Base-by-base conservation (phyloP, 2,113 vertebrate genomes). In the Etheostoma cragini region DNA sequence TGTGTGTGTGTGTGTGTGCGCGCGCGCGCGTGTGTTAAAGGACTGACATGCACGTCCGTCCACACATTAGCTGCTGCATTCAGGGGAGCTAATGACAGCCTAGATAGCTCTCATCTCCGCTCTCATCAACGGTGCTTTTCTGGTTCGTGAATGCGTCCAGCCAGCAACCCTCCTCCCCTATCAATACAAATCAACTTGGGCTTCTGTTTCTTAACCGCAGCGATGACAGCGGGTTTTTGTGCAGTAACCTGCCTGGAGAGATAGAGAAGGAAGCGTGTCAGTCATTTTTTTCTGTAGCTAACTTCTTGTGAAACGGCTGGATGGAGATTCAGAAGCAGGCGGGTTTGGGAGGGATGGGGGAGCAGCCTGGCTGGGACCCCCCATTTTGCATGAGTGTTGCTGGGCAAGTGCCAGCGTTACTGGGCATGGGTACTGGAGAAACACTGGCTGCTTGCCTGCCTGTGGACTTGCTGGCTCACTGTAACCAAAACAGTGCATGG, bases 351-450 rank as follows among this genome's bases (percentile, higher is more conserved):
- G 12, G 6, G 21, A 5, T 22, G 74, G 47, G 50, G 53, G 46
- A 24, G 69, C 68, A 53, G 69, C 22, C 35, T 35, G 56, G 57
- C 35, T 35, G 56, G 57, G 80, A 78, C 88, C 90, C 89, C 88
- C 85, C 75, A 81, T 83, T 87, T 77, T 87, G 84, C 63, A 30
- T 65, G 75, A 82, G 91, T 88, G 88, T 88, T 88, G 73, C 85
- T 93, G 92, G 89, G 82, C 78, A 75, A 47, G 68, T 35, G 88
- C 91, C 91, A 89, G 86, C 62, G 53, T 87, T 66, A 78, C 87
- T 81, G 84, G 87, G 83, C 78, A 86, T 69, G 62, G 50, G 72
- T 54, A 66, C 49, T 78, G 80, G 87, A 88, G 83, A 87, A 91
- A 92, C 12, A 84, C 86, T 90, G 90, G 87, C 85, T 75, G 38